Conservation (phyloP, 2,113 vertebrate species). For the Tetrao urogallus region DNA sequence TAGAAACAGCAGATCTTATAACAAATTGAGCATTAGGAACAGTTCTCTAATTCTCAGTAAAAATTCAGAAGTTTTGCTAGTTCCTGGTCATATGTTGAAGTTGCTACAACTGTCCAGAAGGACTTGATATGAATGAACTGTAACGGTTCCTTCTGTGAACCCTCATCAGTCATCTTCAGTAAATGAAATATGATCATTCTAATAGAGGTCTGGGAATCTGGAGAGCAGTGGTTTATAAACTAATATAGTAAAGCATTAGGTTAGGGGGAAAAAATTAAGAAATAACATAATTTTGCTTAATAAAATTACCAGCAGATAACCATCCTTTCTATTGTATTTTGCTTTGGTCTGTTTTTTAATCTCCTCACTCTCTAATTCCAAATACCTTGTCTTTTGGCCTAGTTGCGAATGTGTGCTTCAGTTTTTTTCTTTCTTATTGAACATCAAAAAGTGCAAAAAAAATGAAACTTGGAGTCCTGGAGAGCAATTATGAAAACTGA, state of each 20-base stretch:
- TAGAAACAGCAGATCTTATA: background rate
- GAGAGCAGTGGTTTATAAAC: background rate
- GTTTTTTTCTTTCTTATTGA: background rate
- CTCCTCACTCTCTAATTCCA: background rate
- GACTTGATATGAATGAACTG: background rate
- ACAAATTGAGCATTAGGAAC: background rate
- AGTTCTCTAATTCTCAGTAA: background rate
- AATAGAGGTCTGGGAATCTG: background rate
- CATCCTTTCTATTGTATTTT: background rate
- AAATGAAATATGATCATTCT: background rate
- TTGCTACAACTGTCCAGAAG: background rate
- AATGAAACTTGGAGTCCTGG: slow-evolving; percentile 23
- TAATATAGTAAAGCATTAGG: background rate
- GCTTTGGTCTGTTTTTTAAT: background rate
- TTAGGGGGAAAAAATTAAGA: background rate
- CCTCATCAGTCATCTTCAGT: background rate
- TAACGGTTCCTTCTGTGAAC: background rate
- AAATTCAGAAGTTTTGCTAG: background rate
- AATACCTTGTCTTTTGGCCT: slow-evolving; percentile 16
- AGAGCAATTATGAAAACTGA: slow-evolving; percentile 28
- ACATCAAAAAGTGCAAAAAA: background rate
- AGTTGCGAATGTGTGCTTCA: background rate
- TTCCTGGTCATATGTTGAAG: background rate
- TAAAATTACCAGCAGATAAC: background rate
- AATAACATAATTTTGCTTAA: background rate